A percentile compares a stretch with the other conserved stretches of the same genome.
phyloP scores from a whole-genome alignment of 1,140 invertebrate genomes.

The Ceratina australensis region DNA sequence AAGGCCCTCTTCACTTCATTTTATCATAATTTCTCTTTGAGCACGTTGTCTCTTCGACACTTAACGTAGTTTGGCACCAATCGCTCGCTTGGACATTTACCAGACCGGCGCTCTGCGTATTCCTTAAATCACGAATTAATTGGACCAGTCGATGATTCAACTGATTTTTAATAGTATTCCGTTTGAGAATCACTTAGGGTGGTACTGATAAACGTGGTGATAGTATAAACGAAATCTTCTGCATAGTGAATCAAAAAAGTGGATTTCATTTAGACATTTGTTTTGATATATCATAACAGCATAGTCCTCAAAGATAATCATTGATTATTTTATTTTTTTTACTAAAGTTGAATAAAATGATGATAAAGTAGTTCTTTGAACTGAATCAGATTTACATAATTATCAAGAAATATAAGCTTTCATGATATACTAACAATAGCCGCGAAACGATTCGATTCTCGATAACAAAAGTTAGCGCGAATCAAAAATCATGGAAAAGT shows the following conservation, averaged over 20 bases:
- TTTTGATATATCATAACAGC: no score
- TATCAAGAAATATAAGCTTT: background rate
- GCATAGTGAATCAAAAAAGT: no score
- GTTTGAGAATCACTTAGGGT: background rate
- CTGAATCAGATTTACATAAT: background rate
- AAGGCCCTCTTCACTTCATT: constrained; percentile 24
- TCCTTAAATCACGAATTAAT: background rate
- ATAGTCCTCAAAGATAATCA: background rate
- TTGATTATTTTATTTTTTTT: no score
- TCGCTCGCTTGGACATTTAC: constrained; percentile 19
- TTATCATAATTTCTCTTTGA: background rate
- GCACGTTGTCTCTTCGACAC: constrained; percentile 34
- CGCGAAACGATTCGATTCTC: background rate
- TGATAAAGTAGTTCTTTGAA: background rate
- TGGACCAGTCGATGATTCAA: constrained; percentile 7
- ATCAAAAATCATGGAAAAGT: constrained; percentile 16
- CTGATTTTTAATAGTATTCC: background rate
- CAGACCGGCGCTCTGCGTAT: background rate
- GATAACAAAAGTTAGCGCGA: background rate
- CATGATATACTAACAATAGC: background rate
- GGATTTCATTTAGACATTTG: no score
- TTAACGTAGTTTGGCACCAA: constrained; percentile 18
- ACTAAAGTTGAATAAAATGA: no score
- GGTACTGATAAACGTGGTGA: no score
- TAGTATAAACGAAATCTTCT: no score